These are phyloP conservation scores for Melitaea cinxia DNA, from an alignment of 1,140 invertebrate genomes.

Conservation along the genomic window DNA sequence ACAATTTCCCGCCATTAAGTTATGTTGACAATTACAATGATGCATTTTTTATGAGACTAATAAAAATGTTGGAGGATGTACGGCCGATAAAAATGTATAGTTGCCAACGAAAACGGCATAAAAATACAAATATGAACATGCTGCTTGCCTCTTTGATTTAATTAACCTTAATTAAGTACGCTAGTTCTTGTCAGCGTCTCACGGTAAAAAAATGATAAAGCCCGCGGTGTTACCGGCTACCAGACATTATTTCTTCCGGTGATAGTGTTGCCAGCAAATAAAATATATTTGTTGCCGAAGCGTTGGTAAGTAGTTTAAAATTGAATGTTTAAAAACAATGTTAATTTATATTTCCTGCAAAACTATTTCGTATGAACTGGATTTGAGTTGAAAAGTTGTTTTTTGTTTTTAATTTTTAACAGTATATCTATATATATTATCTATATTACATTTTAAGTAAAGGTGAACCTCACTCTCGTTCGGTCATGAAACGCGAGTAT, in stretches of 20 bases:
- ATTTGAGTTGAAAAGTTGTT: constrained; percentile 16
- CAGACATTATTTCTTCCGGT: constrained; percentile 47
- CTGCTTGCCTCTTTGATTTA: constrained; percentile 52
- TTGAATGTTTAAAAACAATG: constrained; percentile 30
- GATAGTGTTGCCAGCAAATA: constrained; percentile 34
- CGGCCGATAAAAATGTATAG: constrained; percentile 27
- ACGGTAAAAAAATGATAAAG: constrained; percentile 55
- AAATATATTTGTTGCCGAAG: constrained; percentile 30
- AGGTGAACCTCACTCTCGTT: constrained; percentile 27
- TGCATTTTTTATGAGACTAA: constrained; percentile 22
- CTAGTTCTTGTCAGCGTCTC: constrained; percentile 49
- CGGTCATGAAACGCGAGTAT: constrained; percentile 25
- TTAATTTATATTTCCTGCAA: constrained; percentile 34
- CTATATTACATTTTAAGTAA: no score
- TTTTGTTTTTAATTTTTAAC: constrained; percentile 30
- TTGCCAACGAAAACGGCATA: constrained; percentile 34
- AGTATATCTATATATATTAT: constrained; percentile 38
- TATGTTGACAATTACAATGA: constrained; percentile 14
- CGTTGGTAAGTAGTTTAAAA: constrained; percentile 23
- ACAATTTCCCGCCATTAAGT: not conserved
- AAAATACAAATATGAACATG: constrained; percentile 56
- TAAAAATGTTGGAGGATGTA: constrained; percentile 32
- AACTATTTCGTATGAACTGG: constrained; percentile 12
- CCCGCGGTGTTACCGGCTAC: constrained; percentile 36
- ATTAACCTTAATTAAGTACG: constrained; percentile 71